Percentiles rank a stretch among this genome's conserved stretches.
Evolutionary conservation across 2,888 invertebrate genomes (phyloP).

Genomic region (Dynastes tityus): DNA sequence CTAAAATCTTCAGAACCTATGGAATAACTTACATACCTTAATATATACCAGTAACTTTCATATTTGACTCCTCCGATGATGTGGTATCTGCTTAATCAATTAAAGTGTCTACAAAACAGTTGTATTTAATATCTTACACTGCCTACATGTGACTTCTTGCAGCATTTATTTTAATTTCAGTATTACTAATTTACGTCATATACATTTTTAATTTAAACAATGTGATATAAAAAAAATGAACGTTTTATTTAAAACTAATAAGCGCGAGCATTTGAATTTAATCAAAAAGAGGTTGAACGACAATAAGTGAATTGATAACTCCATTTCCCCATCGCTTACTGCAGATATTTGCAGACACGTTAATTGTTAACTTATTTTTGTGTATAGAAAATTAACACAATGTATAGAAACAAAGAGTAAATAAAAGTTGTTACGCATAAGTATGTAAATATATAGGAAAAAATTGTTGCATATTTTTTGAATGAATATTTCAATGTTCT

Average conservation of each 20-base stretch:
- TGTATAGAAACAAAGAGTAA: conserved; percentile 34
- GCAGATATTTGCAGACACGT: conserved; percentile 39
- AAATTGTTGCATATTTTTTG: conserved; percentile 50
- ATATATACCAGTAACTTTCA: not conserved
- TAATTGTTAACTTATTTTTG: conserved; percentile 36
- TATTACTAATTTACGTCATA: not conserved
- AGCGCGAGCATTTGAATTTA: conserved; percentile 2
- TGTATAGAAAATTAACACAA: conserved; percentile 29
- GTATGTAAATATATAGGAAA: conserved; percentile 39
- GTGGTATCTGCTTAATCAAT: conserved; percentile 37
- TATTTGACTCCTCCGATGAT: conserved; percentile 12
- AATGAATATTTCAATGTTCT: conserved; percentile 46
- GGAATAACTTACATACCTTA: not conserved
- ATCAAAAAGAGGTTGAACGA: conserved; percentile 18
- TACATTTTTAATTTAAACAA: not conserved
- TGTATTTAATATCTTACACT: conserved; percentile 23
- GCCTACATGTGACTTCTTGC: conserved; percentile 26
- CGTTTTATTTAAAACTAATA: not conserved
- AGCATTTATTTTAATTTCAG: conserved; percentile 19
- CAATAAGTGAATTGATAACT: conserved; percentile 27
- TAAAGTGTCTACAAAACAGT: conserved; percentile 38
- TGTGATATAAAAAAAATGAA: not conserved
- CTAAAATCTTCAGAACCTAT: too few relatives aligned
- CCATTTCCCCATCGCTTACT: conserved; percentile 18
- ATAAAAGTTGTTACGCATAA: conserved; percentile 14